Base-by-base conservation (phyloP, 2,113 vertebrate genomes). In the Aegotheles bennettii region DNA sequence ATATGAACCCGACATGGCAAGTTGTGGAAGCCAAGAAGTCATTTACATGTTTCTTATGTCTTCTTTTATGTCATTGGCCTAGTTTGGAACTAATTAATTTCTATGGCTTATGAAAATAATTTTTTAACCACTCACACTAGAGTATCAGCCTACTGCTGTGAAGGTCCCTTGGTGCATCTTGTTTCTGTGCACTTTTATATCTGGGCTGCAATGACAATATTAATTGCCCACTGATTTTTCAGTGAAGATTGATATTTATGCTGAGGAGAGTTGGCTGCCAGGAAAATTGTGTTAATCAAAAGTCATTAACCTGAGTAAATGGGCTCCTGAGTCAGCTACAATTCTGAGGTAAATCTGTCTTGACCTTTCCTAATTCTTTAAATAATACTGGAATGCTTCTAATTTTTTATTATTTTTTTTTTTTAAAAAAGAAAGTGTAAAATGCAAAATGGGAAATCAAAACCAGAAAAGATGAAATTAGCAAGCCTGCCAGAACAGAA, bases 231-330 rank as follows among this genome's bases (percentile, higher is more conserved):
- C 28, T 51, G 84, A 48, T 4, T 3, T 79, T 75, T 85, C 84
- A n/a, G 18, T 76, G 57, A 64, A 88, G 54, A 45, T 35, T 54
- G 45, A 69, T 93, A 64, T 10, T 85, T 31, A 36, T 1, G 3
- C 67, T 69, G n/a, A 91, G 75, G 54, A 63, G 84, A 87, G 59
- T 6, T 88, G 42, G 26, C 78, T 91, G 77, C 24, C 38, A 56
- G 82, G 76, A 20, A 85, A 90, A 83, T 48, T 63, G 31, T 69
- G 50, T 53, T 95, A 85, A 85, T 94, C 90, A 87, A 87, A 94
- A 69, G 29, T 77, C 74, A 48, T 69, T 87, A 93, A 83, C 35
- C 53, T 54, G 57, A 77, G 67, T 69, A 85, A 80, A 77, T 26
- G 50, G 25, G 13, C 79, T 83, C 10, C 31, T 61, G 61, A 95